phyloP scores from a whole-genome alignment of 2,797 vertebrate species.

The Merluccius polli region DNA sequence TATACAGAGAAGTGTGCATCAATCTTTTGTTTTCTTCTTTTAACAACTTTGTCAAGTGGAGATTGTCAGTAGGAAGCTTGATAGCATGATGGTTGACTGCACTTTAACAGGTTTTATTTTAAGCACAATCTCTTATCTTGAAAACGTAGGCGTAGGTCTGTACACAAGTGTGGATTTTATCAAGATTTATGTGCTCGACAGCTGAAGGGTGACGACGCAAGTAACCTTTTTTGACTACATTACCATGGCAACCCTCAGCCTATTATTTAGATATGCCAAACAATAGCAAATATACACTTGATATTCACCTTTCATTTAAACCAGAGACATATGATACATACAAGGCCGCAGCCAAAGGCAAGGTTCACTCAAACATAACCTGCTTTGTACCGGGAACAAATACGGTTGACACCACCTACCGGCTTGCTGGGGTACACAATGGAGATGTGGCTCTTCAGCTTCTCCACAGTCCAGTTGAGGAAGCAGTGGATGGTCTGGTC shows the following conservation, averaged over 20 bases:
- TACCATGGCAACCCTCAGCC: neutral
- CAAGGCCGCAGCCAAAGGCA: neutral
- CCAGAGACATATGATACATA: neutral
- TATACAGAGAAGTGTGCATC: no score
- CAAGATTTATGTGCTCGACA: no score
- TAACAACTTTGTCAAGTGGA: no score
- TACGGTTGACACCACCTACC: constrained; percentile 66
- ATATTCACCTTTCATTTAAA: neutral
- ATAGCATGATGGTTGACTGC: no score
- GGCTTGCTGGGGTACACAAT: constrained; percentile 91
- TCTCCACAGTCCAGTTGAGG: constrained; percentile 92
- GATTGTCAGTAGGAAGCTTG: no score
- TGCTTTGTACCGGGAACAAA: neutral
- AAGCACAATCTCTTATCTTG: no score
- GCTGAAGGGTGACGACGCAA: no score
- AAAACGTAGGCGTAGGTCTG: no score
- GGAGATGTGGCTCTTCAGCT: constrained; percentile 88
- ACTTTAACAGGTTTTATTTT: no score
- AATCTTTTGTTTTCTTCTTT: no score
- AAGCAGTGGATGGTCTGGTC: constrained; percentile 95
- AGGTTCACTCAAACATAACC: neutral
- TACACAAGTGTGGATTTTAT: no score
- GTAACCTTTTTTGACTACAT: neutral
- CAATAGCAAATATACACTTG: neutral
- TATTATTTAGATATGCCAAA: neutral